Evolutionary conservation across 2,113 vertebrate species (phyloP), one percentile per base, ranked within the genome.

Genomic region (Plecturocebus donacophilus): DNA sequence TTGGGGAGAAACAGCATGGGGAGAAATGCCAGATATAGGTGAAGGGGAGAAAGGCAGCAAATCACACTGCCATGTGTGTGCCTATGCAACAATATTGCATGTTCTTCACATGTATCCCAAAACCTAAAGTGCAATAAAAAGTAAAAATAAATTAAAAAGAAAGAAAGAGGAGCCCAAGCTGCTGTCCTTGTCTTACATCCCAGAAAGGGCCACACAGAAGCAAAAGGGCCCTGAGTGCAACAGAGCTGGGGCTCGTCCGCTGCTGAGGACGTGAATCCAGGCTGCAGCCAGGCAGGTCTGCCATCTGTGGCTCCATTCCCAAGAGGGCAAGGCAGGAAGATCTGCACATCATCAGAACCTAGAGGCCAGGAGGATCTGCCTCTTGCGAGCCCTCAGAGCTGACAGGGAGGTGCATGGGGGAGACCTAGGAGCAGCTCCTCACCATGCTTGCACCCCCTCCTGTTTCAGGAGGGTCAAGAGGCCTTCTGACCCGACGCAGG

Each of bases 151-250:
- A n/a, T n/a, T n/a, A n/a, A n/a, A n/a, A n/a, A n/a, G n/a, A 19
- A 20, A 13, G 27, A 27, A 6, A 66, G 42, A 21, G 0, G 25
- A 16, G 1, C 52, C 14, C 13, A 0, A 9, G 4, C 0, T 5
- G 4, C 35, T 10, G 0, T 4, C 23, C n/a, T 21, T 6, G 30
- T 25, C 40, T 49, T 3, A 0, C 1, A 16, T 0, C 0, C 4
- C 5, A 8, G 47, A 25, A 21, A 27, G n/a, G 79, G 4, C 23
- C 1, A 5, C 2, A 0, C 1, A 14, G 38, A 23, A 47, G 13
- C 5, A 4, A 23, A 23, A 1, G n/a, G 10, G 5, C 1, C 1
- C 0, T 8, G 11, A 5, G 19, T 4, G 8, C 13, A 19, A 0
- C 19, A 6, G 3, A n/a, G 79, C 40, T 10, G 5, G 32, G 84